Conservation (phyloP, 2,888 invertebrate genomes). For the Eristalis intricaria region DNA sequence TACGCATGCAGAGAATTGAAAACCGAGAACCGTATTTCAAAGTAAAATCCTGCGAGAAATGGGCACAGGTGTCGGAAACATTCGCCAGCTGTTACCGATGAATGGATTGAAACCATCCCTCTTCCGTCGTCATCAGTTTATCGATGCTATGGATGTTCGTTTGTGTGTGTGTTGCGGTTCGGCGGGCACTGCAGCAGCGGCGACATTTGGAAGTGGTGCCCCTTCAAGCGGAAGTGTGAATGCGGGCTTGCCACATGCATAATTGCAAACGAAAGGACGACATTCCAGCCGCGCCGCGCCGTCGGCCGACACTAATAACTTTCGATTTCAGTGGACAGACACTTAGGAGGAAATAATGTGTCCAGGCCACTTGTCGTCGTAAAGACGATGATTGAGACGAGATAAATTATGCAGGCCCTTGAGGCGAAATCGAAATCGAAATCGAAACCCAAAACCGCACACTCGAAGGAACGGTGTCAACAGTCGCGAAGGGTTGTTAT, state of each 20-base stretch:
- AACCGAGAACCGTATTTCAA: conserved; percentile 15
- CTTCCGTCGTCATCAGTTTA: conserved; percentile 15
- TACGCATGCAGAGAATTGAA: background rate
- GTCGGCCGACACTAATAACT: conserved; percentile 9
- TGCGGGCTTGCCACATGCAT: background rate
- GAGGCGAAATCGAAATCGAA: background rate
- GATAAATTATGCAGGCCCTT: background rate
- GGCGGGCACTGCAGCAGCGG: background rate
- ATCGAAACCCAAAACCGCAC: background rate
- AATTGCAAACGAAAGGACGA: background rate
- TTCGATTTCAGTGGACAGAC: conserved; percentile 13
- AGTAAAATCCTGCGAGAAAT: conserved; percentile 41
- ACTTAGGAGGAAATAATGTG: background rate
- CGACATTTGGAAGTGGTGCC: background rate
- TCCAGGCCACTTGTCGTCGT: background rate
- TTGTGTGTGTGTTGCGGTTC: background rate
- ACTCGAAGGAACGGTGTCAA: background rate
- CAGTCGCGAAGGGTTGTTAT: background rate
- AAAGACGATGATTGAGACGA: background rate
- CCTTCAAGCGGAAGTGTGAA: background rate
- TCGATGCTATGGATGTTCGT: background rate
- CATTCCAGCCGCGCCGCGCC: background rate
- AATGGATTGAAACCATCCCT: conserved; percentile 58
- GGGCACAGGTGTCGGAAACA: conserved; percentile 67
- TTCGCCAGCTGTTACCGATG: conserved; percentile 61